A percentile compares a stretch with the other conserved stretches of the same genome.
phyloP scores from a whole-genome alignment of 1,140 invertebrate genomes.

The Lepidurus packardi region DNA sequence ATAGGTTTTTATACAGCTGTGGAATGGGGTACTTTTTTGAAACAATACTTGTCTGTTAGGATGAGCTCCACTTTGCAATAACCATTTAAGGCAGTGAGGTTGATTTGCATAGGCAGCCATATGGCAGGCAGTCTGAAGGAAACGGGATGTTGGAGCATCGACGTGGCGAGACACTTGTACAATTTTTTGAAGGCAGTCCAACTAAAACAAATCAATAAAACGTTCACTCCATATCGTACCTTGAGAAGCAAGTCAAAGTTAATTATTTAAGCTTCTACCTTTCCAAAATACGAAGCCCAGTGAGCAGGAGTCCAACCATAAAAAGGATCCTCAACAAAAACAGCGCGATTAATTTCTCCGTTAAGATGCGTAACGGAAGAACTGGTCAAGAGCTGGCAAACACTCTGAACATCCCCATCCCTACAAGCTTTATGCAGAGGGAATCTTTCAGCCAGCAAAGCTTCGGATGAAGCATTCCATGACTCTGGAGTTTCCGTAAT shows the following conservation, averaged over 20 bases:
- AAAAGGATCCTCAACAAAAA: slow-evolving; percentile 27
- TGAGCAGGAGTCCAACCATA: slow-evolving; percentile 28
- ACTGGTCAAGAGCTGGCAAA: slow-evolving; percentile 2
- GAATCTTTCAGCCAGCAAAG: not conserved
- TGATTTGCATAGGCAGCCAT: slow-evolving; percentile 29
- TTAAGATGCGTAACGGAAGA: slow-evolving; percentile 14
- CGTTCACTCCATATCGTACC: not conserved
- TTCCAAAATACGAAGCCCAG: slow-evolving; percentile 29
- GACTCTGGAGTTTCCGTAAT: slow-evolving; percentile 5
- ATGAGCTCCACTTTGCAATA: slow-evolving; percentile 24
- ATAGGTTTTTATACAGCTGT: not conserved
- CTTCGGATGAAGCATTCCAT: slow-evolving; percentile 23
- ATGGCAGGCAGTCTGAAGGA: slow-evolving; percentile 26
- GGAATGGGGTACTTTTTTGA: not conserved
- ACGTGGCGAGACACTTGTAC: slow-evolving; percentile 25
- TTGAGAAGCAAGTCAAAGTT: not conserved
- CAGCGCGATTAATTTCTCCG: slow-evolving; percentile 16
- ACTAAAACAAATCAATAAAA: not conserved
- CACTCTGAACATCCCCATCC: slow-evolving; percentile 1
- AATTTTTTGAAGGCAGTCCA: slow-evolving; percentile 27
- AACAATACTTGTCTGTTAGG: slow-evolving; percentile 8
- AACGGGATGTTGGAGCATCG: slow-evolving; percentile 20
- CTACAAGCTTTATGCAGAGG: slow-evolving; percentile 25
- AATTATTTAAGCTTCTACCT: slow-evolving; percentile 9
- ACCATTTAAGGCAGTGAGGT: slow-evolving; percentile 28